Evolutionary conservation across 2,888 invertebrate species (phyloP), one percentile per base, ranked within the genome.

Genomic region (Cheiracanthium punctorium): DNA sequence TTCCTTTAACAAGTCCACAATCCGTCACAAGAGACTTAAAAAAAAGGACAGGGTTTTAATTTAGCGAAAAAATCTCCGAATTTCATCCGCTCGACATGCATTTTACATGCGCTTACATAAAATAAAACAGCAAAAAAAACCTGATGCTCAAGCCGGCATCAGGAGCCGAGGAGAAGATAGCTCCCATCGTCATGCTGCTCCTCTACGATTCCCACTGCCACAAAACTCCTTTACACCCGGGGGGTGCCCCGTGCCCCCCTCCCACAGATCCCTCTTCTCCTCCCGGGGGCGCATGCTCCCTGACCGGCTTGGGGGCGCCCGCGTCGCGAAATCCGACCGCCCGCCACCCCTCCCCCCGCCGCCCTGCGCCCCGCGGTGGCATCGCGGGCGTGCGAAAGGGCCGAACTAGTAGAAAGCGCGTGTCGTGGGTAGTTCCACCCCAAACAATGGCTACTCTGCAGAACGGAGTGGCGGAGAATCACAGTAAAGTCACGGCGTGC

Each of bases 391-490:
- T 82, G 37, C 81, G 29, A 48, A 28, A 28, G 17, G 41, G 41
- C 41, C 41, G 72, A 43, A n/a, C 12, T 24, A 24, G 24, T 10
- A 48, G 24, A 52, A 64, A 8, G 74, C n/a, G 58, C 20, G 71
- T 41, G 14, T n/a, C 33, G 79, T 77, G 58, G 30, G 43, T 80
- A 64, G 41, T 71, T 33, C n/a, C n/a, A n/a, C 77, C 79, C 88
- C 88, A 82, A 87, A 58, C 58, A 87, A 88, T 88, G 88, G 88
- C 88, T 79, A 87, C 88, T 79, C 77, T 88, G 81, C 88, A 81
- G 84, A 88, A 88, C 69, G 88, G 88, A 70, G 80, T 87, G 75
- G 65, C 71, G 67, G 88, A 88, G 48, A 58, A 5, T 12, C 82
- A 75, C 69, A 75, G 52, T 29, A 69, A 64, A 17, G n/a, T 65